A percentile compares a stretch with the other conserved stretches of the same genome.
Conservation (phyloP, 2,888 invertebrate species). For the Scaptodrosophila latifasciaeformis region DNA sequence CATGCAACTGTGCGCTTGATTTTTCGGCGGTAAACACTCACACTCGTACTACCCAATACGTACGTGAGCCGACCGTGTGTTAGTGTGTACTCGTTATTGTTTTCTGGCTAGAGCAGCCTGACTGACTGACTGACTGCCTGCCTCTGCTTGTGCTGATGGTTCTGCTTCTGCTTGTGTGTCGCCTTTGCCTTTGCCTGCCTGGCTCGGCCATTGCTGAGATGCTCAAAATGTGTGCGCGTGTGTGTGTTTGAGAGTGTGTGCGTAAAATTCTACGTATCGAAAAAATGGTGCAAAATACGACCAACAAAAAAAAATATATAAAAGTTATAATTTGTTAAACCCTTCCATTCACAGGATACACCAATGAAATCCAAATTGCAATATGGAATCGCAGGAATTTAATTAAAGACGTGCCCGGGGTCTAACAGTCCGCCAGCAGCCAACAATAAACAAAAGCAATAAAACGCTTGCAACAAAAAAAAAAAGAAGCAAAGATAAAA, state of each 20-base stretch:
- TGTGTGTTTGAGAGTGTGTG: slow-evolving; percentile 46
- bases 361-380: slow-evolving; percentile 32
- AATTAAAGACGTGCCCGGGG: slow-evolving; percentile 26
- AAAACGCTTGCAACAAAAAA: slow-evolving; percentile 43
- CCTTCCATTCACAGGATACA: slow-evolving; percentile 55
- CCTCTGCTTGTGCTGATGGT: too few relatives aligned
- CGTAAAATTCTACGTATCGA: slow-evolving; percentile 70
- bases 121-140: too few relatives aligned
- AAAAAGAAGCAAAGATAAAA: too few relatives aligned
- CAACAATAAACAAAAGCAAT: slow-evolving; percentile 32
- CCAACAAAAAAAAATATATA: slow-evolving; percentile 57
- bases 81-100: slow-evolving; percentile 17
- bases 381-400: slow-evolving; percentile 39
- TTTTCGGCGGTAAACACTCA: slow-evolving; percentile 69
- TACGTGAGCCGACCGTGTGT: slow-evolving; percentile 42
- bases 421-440: too few relatives aligned
- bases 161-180: slow-evolving; percentile 38
- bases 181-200: too few relatives aligned
- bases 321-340: slow-evolving; percentile 39
- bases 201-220: slow-evolving; percentile 49
- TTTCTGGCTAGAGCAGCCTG: too few relatives aligned
- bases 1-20: slow-evolving; percentile 68
- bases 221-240: slow-evolving; percentile 32
- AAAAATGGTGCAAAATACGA: slow-evolving; percentile 73
- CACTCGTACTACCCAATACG: slow-evolving; percentile 53